Evolutionary conservation across 2,888 invertebrate genomes (phyloP).

Genomic region (Ethmia dodecea): DNA sequence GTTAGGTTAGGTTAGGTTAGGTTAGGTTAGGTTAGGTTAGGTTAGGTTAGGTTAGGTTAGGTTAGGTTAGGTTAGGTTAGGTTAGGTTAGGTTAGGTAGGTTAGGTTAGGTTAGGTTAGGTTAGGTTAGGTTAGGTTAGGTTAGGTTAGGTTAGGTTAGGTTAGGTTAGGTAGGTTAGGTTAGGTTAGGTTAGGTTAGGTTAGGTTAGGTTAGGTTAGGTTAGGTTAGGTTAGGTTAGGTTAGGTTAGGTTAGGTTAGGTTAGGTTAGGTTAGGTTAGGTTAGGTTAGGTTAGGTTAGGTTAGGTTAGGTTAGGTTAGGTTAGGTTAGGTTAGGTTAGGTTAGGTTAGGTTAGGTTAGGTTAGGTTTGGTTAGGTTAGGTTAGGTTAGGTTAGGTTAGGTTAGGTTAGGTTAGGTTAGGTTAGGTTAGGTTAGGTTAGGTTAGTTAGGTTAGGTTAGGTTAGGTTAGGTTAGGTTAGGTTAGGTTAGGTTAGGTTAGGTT

Average conservation of each 20-base stretch:
- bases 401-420: slow-evolving; percentile 17
- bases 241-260: slow-evolving; percentile 12
- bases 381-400: slow-evolving; percentile 12
- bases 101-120: slow-evolving; percentile 11
- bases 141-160: slow-evolving; percentile 9
- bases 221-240: slow-evolving; percentile 11
- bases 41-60: slow-evolving; percentile 17
- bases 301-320: slow-evolving; percentile 18
- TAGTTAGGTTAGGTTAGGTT: slow-evolving; percentile 20
- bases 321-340: slow-evolving; percentile 16
- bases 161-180: slow-evolving; percentile 5
- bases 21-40: slow-evolving; percentile 23
- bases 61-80: slow-evolving; percentile 13
- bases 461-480: slow-evolving; percentile 21
- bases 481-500: slow-evolving; percentile 23
- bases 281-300: slow-evolving; percentile 18
- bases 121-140: slow-evolving; percentile 15
- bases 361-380: slow-evolving; percentile 1
- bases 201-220: slow-evolving; percentile 17
- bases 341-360: slow-evolving; percentile 12
- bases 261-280: slow-evolving; percentile 20
- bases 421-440: slow-evolving; percentile 21
- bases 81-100: slow-evolving; percentile 10
- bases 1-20: slow-evolving; percentile 24
- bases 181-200: slow-evolving; percentile 7